Evolutionary conservation across 2,888 invertebrate species (phyloP).

Genomic region (Scotopteryx bipunctaria): DNA sequence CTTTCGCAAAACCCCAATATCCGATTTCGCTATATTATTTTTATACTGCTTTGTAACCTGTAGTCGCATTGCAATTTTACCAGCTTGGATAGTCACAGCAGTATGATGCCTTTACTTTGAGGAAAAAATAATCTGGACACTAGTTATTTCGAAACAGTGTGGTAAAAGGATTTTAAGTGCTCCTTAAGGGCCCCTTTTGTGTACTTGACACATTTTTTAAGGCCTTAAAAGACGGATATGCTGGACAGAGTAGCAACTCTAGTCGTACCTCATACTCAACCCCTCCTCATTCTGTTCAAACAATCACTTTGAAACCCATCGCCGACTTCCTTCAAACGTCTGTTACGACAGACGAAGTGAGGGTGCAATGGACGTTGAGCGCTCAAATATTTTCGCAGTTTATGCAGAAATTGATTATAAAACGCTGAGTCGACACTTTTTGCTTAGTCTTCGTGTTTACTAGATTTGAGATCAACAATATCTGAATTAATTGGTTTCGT

Average conservation of each 20-base stretch:
- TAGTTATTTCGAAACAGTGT: no score
- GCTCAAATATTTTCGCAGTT: slow-evolving; percentile 33
- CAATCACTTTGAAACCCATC: slow-evolving; percentile 31
- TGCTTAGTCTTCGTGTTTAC: slow-evolving; percentile 55
- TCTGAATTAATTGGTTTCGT: slow-evolving; percentile 22
- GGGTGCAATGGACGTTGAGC: slow-evolving; percentile 23
- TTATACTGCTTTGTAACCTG: no score
- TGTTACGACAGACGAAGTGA: slow-evolving; percentile 22
- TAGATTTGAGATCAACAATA: slow-evolving; percentile 46
- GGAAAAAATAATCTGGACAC: no score
- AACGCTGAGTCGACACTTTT: slow-evolving; percentile 69
- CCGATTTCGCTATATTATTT: no score
- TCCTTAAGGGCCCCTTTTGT: no score
- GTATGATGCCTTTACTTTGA: no score
- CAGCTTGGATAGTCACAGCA: no score
- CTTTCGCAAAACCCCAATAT: no score
- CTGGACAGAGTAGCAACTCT: not conserved
- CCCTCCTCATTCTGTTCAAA: slow-evolving; percentile 20
- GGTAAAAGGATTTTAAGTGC: no score
- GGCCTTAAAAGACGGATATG: slow-evolving; percentile 5
- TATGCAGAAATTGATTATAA: slow-evolving; percentile 64
- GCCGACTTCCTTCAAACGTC: slow-evolving; percentile 18
- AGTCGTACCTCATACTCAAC: slow-evolving; percentile 2
- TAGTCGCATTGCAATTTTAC: no score
- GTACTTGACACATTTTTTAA: no score